These are phyloP conservation scores for Sympetrum striolatum DNA, from an alignment of 2,888 invertebrate species.

Conservation along the genomic window DNA sequence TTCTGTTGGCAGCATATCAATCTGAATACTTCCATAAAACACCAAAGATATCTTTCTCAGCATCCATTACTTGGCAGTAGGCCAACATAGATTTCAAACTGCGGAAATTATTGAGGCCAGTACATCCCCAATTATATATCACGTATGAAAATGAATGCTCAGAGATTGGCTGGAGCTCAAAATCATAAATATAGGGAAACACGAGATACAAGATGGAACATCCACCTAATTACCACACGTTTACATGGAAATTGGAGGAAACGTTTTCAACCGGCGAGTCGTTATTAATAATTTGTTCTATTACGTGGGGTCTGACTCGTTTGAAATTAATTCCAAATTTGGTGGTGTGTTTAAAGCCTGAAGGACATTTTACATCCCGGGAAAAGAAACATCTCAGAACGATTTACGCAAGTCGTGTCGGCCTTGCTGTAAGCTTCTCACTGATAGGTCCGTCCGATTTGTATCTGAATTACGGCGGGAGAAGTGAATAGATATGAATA, in stretches of 20 bases:
- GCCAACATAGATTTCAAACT: not conserved
- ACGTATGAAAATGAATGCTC: not conserved
- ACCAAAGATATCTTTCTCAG: not conserved
- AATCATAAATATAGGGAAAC: not conserved
- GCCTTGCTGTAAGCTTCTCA: not conserved
- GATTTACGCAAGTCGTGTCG: not conserved
- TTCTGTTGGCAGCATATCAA: not conserved
- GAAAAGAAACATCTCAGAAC: not conserved
- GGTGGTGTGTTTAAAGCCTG: not conserved
- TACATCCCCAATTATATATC: not conserved
- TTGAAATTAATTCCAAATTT: constrained; percentile 1
- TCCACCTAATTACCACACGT: not conserved
- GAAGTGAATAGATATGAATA: not conserved
- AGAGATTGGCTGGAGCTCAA: not conserved
- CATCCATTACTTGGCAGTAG: not conserved
- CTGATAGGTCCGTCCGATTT: not conserved
- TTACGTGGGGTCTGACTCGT: not conserved
- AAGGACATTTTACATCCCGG: not conserved
- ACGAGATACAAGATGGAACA: not conserved
- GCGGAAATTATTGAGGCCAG: not conserved
- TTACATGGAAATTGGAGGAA: not conserved
- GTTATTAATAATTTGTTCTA: not conserved
- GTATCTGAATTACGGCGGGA: not conserved
- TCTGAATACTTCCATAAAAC: not conserved
- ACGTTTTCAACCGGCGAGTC: not conserved